Base-by-base conservation (phyloP, 2,888 invertebrate species). In the Agrotis segetum region DNA sequence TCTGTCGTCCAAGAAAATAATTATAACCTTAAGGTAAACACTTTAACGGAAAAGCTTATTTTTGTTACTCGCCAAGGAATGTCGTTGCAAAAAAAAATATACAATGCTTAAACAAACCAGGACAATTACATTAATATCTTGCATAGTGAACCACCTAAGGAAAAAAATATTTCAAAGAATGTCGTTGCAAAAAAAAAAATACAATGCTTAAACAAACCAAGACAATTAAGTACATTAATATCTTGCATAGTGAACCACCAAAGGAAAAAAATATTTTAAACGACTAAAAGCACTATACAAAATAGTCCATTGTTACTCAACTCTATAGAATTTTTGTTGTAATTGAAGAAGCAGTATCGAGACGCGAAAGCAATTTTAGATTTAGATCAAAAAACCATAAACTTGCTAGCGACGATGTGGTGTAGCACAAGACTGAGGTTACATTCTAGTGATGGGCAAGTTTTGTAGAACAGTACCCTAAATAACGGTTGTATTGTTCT, bases 311-410 rank as follows among this genome's bases (percentile, higher is more conserved):
- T 81, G 67, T 67, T 55, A 58, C 46, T 47, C 2, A 47, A 55
- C 2, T 46, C 56, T n/a, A 46, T 50, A 81, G 55, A 72, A 71
- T 78, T 80, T 79, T 84, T 61, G 74, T 79, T 82, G 78, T 81
- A 85, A 87, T 83, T 84, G 74, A 79, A 85, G 84, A 86, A 88
- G 85, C 87, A 88, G 89, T 90, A 88, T 89, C 84, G 83, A 82
- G 81, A 81, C 82, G 88, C 88, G 87, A 90, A 93, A 91, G 90
- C 91, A 94, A 94, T 94, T 94, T 93, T 88, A 94, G 94, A 94
- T 94, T 93, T 85, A 85, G 89, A 93, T 92, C 92, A 85, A 88
- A 90, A 92, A 89, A 89, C 89, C 91, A 92, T 93, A 92, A 93
- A 93, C 87, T 88, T 88, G 85, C 85, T 79, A 74, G 85, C 80